Evolutionary conservation across 2,113 vertebrate species (phyloP), one percentile per base, ranked within the genome.

Genomic region (Seriola aureovittata): DNA sequence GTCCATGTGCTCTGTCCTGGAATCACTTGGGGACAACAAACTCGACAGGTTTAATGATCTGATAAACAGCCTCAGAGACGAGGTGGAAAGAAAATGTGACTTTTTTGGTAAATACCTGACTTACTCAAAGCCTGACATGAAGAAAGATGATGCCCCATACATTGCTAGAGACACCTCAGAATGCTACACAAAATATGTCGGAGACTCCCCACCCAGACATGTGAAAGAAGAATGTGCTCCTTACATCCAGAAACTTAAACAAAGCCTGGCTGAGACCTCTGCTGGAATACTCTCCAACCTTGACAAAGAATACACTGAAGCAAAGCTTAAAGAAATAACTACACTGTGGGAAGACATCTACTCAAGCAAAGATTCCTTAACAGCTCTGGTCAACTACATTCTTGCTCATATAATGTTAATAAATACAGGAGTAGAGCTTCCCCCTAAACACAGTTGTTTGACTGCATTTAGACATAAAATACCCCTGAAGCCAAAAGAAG

Each of bases 41-140:
- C 63, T 38, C 38, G 9, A 2, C 17, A 23, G 34, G 48, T 88
- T 76, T 4, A 34, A 60, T 0, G 3, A 9, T 52, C 75, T 83
- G 1, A 55, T 83, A 44, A 64, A n/a, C 3, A 62, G 8, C 1
- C 60, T 78, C 36, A 23, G 52, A 57, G 23, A 44, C 5, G 0
- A 74, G 5, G 64, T 81, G 11, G 17, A 75, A 13, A 52, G 5
- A 72, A 81, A 78, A 71, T 44, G 36, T n/a, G 17, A 0, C 0
- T 89, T 89, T 67, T 52, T 78, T 13, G 10, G 78, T 1, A 1
- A 14, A n/a, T 81, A 13, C 63, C 60, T 21, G 7, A 81, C 59
- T 16, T 89, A 75, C 65, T 84, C 87, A 38, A 75, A 84, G 59
- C 44, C 13, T 23, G 8, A 5, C 40, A 10, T 11, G 10, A 42